phyloP scores from a whole-genome alignment of 2,888 invertebrate species.

The Lasius platythorax region DNA sequence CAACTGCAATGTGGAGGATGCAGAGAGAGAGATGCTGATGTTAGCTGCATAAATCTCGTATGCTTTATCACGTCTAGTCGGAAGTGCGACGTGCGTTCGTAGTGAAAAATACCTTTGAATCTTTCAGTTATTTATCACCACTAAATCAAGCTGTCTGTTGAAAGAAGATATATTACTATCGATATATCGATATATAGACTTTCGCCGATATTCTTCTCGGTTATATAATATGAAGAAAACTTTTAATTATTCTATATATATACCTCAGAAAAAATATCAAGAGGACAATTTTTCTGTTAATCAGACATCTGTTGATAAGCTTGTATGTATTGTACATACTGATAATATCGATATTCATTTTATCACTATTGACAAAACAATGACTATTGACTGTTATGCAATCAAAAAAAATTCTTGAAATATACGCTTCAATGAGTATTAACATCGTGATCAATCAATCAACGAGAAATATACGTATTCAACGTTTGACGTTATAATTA shows the following conservation, averaged over 20 bases:
- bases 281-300: background rate
- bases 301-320: background rate
- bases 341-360: background rate
- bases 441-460: background rate
- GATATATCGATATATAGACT: too few species aligned
- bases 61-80: conserved; percentile 16
- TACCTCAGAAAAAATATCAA: background rate
- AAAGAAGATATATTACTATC: background rate
- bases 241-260: background rate
- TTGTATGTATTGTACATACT: background rate
- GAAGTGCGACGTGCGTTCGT: conserved; percentile 21
- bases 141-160: background rate
- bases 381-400: background rate
- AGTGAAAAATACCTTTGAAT: conserved; percentile 6
- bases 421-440: background rate
- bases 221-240: background rate
- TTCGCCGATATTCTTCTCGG: background rate
- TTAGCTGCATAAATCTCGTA: conserved; percentile 22
- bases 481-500: background rate
- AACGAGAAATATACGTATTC: background rate
- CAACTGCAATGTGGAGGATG: background rate
- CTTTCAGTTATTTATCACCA: background rate
- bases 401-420: background rate
- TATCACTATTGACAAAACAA: conserved; percentile 4
- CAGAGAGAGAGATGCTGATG: background rate